A percentile compares a stretch with the other conserved stretches of the same genome.
phyloP scores from a whole-genome alignment of 2,797 vertebrate genomes.

The Lates japonicus region DNA sequence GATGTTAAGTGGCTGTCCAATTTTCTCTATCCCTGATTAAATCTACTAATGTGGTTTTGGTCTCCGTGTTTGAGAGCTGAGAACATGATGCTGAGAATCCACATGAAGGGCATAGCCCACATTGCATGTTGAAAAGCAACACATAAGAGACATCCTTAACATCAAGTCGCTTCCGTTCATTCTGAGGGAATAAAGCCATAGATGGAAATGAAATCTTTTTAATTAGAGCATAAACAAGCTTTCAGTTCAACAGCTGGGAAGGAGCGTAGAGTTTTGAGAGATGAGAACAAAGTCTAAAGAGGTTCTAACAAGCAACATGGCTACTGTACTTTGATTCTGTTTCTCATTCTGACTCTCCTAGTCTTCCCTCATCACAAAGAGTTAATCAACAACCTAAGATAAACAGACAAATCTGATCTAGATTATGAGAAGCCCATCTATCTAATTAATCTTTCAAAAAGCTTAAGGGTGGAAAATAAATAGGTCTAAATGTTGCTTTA shows the following conservation, averaged over 20 bases:
- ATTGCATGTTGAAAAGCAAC: conserved; percentile 64
- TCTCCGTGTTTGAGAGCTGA: conserved; percentile 52
- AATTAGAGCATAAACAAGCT: conserved; percentile 30
- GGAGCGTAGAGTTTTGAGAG: neutral
- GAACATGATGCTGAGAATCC: conserved; percentile 60
- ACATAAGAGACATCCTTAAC: conserved; percentile 61
- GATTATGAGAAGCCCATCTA: conserved; percentile 47
- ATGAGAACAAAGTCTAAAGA: neutral
- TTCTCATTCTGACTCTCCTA: neutral
- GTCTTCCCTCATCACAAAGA: neutral
- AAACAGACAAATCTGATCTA: conserved; percentile 59
- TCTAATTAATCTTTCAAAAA: conserved; percentile 71
- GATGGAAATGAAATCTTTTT: conserved; percentile 42
- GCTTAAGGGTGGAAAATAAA: conserved; percentile 57
- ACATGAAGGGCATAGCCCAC: conserved; percentile 67
- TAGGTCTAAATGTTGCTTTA: conserved; percentile 48
- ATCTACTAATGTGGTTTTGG: conserved; percentile 78
- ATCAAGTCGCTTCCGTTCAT: conserved; percentile 42
- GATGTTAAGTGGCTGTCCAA: conserved; percentile 44
- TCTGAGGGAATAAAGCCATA: conserved; percentile 2
- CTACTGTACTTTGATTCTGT: neutral
- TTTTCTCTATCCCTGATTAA: conserved; percentile 69
- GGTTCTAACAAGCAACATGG: neutral
- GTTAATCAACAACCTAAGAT: conserved; percentile 53
- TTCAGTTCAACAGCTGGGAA: conserved; percentile 11